A percentile compares a stretch with the other conserved stretches of the same genome.
phyloP scores from a whole-genome alignment of 2,797 vertebrate genomes.

The Urosaurus nigricauda region DNA sequence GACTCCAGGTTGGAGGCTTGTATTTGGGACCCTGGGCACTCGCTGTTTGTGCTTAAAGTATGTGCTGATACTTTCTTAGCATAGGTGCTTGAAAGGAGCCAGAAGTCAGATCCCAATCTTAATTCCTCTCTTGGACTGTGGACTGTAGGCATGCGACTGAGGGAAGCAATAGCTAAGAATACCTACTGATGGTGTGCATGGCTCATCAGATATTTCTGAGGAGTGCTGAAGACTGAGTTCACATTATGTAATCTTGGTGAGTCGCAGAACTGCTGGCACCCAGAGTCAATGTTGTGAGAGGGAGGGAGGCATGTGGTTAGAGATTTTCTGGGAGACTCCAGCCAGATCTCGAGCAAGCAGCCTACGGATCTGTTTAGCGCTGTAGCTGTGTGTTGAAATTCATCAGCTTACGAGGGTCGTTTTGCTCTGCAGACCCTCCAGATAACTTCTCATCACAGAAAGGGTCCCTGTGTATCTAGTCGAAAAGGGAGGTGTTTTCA shows the following conservation, averaged over 20 bases:
- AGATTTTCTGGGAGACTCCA: not conserved
- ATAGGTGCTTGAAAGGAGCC: not conserved
- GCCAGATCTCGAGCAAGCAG: not conserved
- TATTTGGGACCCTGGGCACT: not conserved
- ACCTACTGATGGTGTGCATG: not conserved
- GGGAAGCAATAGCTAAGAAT: not conserved
- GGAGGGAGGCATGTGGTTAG: not conserved
- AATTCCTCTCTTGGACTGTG: not conserved
- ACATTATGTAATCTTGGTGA: constrained; percentile 32
- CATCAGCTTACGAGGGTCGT: not conserved
- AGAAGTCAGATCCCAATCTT: not conserved
- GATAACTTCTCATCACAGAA: not conserved
- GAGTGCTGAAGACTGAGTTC: constrained; percentile 8
- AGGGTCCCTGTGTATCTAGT: not conserved
- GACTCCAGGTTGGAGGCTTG: not conserved
- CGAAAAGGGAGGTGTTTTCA: not conserved
- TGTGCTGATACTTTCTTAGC: not conserved
- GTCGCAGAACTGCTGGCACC: not conserved
- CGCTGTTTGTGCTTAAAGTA: not conserved
- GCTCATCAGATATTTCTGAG: constrained; percentile 8
- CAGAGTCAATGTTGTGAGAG: not conserved
- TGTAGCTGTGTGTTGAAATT: not conserved
- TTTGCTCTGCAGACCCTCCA: not conserved
- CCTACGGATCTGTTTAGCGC: not conserved
- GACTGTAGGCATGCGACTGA: not conserved